Evolutionary conservation across 2,113 vertebrate species (phyloP).

Genomic region (Neodontobutis hainanensis): DNA sequence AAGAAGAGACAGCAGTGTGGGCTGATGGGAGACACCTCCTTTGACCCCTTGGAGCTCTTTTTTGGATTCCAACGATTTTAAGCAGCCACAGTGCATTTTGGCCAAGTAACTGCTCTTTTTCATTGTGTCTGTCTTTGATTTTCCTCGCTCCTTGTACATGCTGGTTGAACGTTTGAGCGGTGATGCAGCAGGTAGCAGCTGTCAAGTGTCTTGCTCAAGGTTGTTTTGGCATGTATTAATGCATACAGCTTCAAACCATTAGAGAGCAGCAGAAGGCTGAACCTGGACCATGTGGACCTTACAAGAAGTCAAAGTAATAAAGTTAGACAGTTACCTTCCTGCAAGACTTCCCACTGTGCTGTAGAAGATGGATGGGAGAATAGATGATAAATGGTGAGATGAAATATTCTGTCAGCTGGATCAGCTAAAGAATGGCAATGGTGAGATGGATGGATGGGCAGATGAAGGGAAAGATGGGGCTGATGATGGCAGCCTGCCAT

Average conservation of each 20-base stretch:
- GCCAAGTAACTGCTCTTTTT: conserved; percentile 15
- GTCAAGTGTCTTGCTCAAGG: conserved; percentile 22
- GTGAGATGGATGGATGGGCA: neutral
- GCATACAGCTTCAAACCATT: conserved; percentile 30
- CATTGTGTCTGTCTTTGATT: conserved; percentile 27
- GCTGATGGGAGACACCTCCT: conserved; percentile 57
- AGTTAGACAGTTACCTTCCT: conserved; percentile 39
- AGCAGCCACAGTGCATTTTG: conserved; percentile 21
- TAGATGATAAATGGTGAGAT: conserved; percentile 45
- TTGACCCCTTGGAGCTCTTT: conserved; percentile 37
- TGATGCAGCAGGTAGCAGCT: conserved; percentile 23
- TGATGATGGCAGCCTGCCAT: conserved; percentile 69
- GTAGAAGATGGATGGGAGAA: conserved; percentile 33
- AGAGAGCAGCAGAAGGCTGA: conserved; percentile 23
- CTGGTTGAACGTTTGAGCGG: neutral
- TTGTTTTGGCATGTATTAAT: conserved; percentile 52
- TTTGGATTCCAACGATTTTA: conserved; percentile 55
- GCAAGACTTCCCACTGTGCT: conserved; percentile 14
- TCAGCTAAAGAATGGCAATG: neutral
- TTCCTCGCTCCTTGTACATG: conserved; percentile 6
- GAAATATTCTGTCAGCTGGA: conserved; percentile 41
- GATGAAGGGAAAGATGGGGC: conserved; percentile 8
- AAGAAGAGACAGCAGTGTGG: conserved; percentile 44
- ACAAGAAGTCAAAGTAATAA: conserved; percentile 36
- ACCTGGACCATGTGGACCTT: conserved; percentile 31